These are phyloP conservation scores for Eurypyga helias DNA, from an alignment of 2,113 vertebrate species.

Conservation along the genomic window DNA sequence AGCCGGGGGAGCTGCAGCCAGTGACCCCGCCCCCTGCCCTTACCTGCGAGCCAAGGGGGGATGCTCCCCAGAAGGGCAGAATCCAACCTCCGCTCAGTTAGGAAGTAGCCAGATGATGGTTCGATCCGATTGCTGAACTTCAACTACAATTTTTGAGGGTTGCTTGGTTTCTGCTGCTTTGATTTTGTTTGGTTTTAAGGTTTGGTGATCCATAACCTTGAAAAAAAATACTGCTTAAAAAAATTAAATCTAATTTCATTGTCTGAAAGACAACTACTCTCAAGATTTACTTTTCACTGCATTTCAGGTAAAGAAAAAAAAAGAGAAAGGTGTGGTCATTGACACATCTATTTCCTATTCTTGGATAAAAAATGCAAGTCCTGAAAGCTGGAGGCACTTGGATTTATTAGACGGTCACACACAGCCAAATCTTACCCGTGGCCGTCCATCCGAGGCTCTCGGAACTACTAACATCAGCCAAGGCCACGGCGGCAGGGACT, in stretches of 20 bases:
- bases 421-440: background rate
- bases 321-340: background rate
- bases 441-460: background rate
- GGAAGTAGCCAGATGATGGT: background rate
- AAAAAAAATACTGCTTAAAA: background rate
- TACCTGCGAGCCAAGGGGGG: background rate
- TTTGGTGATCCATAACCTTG: background rate
- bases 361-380: background rate
- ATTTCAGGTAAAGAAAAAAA: background rate
- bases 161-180: background rate
- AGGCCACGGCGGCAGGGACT: background rate
- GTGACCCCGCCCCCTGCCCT: accelerated
- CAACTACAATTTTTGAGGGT: accelerated
- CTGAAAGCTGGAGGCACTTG: background rate
- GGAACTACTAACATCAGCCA: background rate
- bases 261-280: background rate
- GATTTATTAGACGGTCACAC: background rate
- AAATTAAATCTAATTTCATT: background rate
- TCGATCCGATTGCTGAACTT: accelerated
- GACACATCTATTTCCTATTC: background rate
- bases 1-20: background rate
- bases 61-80: background rate
- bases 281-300: background rate
- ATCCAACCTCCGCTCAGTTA: accelerated
- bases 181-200: background rate